A percentile compares a stretch with the other conserved stretches of the same genome.
phyloP scores from a whole-genome alignment of 2,797 vertebrate species.

The Natrix natrix region DNA sequence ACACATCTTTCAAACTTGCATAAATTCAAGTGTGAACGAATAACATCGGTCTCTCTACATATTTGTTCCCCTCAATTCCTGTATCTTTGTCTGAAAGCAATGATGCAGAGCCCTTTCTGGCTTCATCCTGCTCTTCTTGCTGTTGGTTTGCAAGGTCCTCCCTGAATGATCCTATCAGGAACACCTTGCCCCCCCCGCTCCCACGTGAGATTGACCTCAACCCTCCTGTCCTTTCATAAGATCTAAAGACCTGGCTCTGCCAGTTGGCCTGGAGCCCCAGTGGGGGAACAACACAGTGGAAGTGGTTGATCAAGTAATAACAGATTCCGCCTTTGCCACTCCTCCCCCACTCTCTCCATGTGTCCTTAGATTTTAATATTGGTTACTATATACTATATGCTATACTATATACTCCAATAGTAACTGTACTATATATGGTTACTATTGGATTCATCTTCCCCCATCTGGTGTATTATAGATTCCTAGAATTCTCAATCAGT shows the following conservation, averaged over 20 bases:
- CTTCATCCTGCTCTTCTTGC: background rate
- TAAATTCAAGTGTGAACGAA: background rate
- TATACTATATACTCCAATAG: no score
- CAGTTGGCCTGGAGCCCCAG: background rate
- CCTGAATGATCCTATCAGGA: background rate
- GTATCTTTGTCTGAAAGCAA: background rate
- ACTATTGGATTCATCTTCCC: background rate
- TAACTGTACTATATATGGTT: background rate
- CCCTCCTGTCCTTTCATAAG: background rate
- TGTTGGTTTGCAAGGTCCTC: background rate
- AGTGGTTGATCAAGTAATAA: background rate
- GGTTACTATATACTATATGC: background rate
- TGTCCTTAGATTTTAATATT: background rate
- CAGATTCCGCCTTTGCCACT: background rate
- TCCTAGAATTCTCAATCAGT: background rate
- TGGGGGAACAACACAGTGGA: background rate
- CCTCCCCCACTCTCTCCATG: fast-evolving
- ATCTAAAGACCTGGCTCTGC: background rate
- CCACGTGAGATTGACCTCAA: background rate
- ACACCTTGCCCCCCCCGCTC: background rate
- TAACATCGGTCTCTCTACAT: background rate
- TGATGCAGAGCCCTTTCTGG: background rate
- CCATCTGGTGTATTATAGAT: background rate
- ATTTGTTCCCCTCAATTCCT: background rate
- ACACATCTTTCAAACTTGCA: background rate